These are phyloP conservation scores for Phenacoccus solenopsis DNA, from an alignment of 1,140 invertebrate species.

Conservation along the genomic window DNA sequence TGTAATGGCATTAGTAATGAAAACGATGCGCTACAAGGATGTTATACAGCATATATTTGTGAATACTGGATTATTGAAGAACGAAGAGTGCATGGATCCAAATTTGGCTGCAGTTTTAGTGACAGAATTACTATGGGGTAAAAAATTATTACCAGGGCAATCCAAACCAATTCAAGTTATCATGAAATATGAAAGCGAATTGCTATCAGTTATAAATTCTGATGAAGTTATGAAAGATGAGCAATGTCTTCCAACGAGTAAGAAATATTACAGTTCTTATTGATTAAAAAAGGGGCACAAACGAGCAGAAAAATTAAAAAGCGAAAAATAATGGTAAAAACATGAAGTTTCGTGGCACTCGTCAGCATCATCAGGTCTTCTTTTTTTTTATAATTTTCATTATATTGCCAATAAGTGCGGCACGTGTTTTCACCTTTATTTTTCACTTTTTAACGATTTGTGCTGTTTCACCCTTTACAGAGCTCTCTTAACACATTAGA, in stretches of 20 bases:
- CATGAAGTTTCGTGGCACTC: no score
- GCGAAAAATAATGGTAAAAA: no score
- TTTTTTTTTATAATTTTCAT: no score
- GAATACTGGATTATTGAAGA: slow-evolving; percentile 45
- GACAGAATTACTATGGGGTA: slow-evolving; percentile 68
- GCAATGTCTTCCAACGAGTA: background rate
- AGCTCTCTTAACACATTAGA: no score
- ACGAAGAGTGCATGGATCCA: slow-evolving; percentile 51
- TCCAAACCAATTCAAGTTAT: slow-evolving; percentile 19
- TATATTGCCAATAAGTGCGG: no score
- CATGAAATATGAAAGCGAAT: slow-evolving; percentile 23
- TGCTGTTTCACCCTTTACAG: no score
- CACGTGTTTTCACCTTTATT: background rate
- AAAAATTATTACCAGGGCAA: slow-evolving; percentile 44
- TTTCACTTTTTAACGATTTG: background rate
- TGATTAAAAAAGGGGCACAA: no score
- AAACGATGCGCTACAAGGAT: slow-evolving; percentile 51
- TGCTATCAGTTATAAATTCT: slow-evolving; percentile 11
- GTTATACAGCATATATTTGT: slow-evolving; percentile 50
- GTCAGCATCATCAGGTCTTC: no score
- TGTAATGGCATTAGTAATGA: slow-evolving; percentile 55
- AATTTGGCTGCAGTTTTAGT: slow-evolving; percentile 61
- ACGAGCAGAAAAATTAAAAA: no score
- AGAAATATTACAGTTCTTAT: no score
- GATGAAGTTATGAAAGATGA: slow-evolving; percentile 12